Base-by-base conservation (phyloP, 2,113 vertebrate species). In the Microcebus jonahi region DNA sequence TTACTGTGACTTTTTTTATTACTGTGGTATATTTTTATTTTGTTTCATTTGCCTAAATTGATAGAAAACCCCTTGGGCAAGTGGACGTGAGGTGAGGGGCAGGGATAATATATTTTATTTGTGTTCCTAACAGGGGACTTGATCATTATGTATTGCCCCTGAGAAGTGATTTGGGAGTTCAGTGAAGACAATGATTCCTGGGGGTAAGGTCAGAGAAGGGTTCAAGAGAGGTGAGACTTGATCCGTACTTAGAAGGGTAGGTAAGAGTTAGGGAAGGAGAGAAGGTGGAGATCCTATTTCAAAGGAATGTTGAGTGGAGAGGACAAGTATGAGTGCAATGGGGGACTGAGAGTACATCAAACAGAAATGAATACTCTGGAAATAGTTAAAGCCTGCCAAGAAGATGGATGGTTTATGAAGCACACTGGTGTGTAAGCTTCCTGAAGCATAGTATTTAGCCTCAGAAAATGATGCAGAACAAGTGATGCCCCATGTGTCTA, bases 291-390 rank as follows among this genome's bases (percentile, higher is more conserved):
- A 61, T 90, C 14, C 12, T 61, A 77, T 95, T 94, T 83, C 61
- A 92, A 96, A 97, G 48, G 29, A 39, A n/a, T 77, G 6, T 79
- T 96, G 36, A 71, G 85, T 82, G 20, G 45, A 91, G 39, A 91
- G 29, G 53, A 34, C 29, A n/a, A 84, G 29, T 77, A 53, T 77
- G 34, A 89, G 20, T 53, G 55, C 82, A 97, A 85, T 17, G n/a
- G 48, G 59, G 39, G 45, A 82, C 68, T 57, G 65, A 82, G 39
- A 93, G 57, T 91, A 55, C 34, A 88, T 91, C n/a, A 83, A 50
- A 53, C 42, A 68, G 39, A 89, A 95, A 92, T 67, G 48, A 76
- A 85, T 31, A 36, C 25, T 79, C n/a, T 95, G 0, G 3, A 92
- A 87, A 76, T 29, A 53, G 9, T 65, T 57, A 68, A 94, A 94